Conservation (phyloP, 2,113 vertebrate species). For the Butastur rufipennis region DNA sequence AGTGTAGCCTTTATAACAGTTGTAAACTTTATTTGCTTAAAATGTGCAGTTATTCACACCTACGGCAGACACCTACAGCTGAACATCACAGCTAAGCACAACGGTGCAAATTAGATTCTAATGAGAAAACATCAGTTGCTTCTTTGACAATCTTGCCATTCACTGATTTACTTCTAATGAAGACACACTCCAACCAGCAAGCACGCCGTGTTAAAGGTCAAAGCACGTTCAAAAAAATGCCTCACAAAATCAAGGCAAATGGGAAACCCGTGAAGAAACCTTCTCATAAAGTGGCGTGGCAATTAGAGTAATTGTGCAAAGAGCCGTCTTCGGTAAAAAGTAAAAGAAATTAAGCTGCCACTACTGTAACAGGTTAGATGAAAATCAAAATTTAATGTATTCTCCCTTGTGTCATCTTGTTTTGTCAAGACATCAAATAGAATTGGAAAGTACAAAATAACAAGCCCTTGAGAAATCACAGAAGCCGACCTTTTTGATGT, state of each 20-base stretch:
- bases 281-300: conserved; percentile 64
- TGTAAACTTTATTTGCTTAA: conserved; percentile 69
- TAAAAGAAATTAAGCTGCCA: conserved; percentile 78
- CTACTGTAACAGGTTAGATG: conserved; percentile 80
- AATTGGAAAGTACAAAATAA: conserved; percentile 93
- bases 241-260: conserved; percentile 71
- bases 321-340: conserved; percentile 72
- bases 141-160: conserved; percentile 77
- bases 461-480: conserved; percentile 90
- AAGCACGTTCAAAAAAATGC: conserved; percentile 71
- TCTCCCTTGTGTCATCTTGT: conserved; percentile 91
- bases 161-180: conserved; percentile 79
- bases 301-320: conserved; percentile 83
- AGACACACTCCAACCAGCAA: conserved; percentile 69
- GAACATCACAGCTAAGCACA: conserved; percentile 67
- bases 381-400: conserved; percentile 92
- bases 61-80: conserved; percentile 65
- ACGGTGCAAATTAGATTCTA: conserved; percentile 76
- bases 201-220: conserved; percentile 78
- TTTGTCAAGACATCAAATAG: conserved; percentile 97
- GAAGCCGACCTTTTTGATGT: conserved; percentile 88
- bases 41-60: conserved; percentile 64
- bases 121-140: conserved; percentile 79
- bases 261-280: conserved; percentile 55
- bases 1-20: conserved; percentile 21